Base-by-base conservation (phyloP, 2,888 invertebrate species). In the Athalia circularis region DNA sequence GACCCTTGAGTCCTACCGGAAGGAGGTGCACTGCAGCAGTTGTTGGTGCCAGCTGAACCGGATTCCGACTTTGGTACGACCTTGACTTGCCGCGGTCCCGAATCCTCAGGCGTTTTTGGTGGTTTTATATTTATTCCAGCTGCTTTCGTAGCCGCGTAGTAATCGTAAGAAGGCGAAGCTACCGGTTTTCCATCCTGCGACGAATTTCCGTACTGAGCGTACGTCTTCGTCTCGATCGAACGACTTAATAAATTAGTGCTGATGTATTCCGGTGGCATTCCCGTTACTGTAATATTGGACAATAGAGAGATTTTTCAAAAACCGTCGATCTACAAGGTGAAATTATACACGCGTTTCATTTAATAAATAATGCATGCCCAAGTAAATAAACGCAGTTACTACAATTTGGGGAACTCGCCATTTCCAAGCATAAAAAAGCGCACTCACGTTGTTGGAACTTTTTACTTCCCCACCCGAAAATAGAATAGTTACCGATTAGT, bases 101-200 rank as follows among this genome's bases (percentile, higher is more conserved):
- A 85, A 3, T 90, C 90, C 61, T 91, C 90, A 0, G 91, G 88
- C 1, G 92, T 92, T 86, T 93, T 93, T 5, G 93, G 92, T 9
- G 92, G 90, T 85, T 93, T 93, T 84, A 92, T 84, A 79, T 80
- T 88, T 68, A 89, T 91, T 9, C 88, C 88, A 3, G 87, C 84
- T 6, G 91, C 87, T 62, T 88, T 88, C 3, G 86, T 82, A 29
- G 86, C 82, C 65, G 88, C 81, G 81, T 90, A 90, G 62, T 88
- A 88, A 79, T 90, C 90, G 84, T 90, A 90, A 48, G 86, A 84
- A 15, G 89, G 85, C 13, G 87, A 87, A 9, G 89, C 82, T n/a
- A 89, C 85, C 7, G 90, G 86, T 65, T 90, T 90, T 29, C 88
- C 84, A 77, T 90, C 90, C 79, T 88, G 88, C 48, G 84, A 77